Percentiles rank a stretch among this genome's conserved stretches.
Conservation (phyloP, 2,113 vertebrate genomes). For the Scopus umbretta region DNA sequence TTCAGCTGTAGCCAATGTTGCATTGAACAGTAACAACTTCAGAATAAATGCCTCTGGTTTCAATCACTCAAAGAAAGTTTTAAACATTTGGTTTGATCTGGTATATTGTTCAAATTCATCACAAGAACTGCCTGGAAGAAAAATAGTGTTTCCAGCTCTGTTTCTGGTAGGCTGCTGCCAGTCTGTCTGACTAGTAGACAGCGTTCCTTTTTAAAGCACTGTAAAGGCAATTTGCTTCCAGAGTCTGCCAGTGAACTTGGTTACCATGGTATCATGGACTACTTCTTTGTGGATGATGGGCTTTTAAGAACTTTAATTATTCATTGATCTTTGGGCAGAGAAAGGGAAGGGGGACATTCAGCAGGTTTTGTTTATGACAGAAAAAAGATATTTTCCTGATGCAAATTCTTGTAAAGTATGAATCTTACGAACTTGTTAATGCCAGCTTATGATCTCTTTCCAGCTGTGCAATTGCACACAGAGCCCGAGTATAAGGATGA, state of each 20-base stretch:
- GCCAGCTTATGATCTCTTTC: not conserved
- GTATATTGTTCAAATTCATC: not conserved
- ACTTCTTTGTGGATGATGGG: not conserved
- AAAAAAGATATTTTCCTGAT: not conserved
- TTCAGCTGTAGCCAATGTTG: not conserved
- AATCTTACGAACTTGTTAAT: not conserved
- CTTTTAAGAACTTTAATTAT: not conserved
- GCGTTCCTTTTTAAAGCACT: not conserved
- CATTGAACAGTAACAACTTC: not conserved
- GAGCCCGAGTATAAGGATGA: conserved; percentile 76
- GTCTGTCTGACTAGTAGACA: rapidly evolving
- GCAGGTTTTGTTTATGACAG: not conserved
- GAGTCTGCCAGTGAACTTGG: not conserved
- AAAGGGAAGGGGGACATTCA: not conserved
- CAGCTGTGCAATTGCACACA: conserved; percentile 73
- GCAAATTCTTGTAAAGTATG: not conserved
- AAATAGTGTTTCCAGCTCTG: not conserved
- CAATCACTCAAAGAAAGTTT: not conserved
- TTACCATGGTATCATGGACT: rapidly evolving
- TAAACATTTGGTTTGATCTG: not conserved
- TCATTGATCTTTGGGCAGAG: not conserved
- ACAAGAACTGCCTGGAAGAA: not conserved
- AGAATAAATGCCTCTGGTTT: not conserved
- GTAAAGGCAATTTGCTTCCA: not conserved
- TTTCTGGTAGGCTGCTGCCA: not conserved